A percentile compares a stretch with the other conserved stretches of the same genome.
Conservation (phyloP, 1,140 invertebrate species). For the Tetragonula clypearis region DNA sequence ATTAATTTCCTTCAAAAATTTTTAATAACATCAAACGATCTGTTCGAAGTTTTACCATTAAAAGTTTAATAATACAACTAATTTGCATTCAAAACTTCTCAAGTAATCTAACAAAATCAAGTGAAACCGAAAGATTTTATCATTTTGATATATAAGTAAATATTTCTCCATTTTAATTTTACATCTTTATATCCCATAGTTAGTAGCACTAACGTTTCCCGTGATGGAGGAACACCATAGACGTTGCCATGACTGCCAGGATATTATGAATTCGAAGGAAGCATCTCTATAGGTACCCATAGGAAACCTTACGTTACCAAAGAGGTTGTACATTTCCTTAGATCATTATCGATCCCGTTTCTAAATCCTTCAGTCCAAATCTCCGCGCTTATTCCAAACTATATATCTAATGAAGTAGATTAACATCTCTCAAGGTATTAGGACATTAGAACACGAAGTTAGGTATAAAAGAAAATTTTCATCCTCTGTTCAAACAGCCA, state of each 20-base stretch:
- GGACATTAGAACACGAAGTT: not conserved
- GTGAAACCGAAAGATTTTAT: too few relatives aligned
- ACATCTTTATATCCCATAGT: too few relatives aligned
- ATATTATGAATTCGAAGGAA: slow-evolving; percentile 32
- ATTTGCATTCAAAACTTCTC: too few relatives aligned
- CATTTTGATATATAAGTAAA: too few relatives aligned
- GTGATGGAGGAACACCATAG: slow-evolving; percentile 54
- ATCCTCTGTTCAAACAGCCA: not conserved
- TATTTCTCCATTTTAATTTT: too few relatives aligned
- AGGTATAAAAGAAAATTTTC: slow-evolving; percentile 5
- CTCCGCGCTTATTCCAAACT: not conserved
- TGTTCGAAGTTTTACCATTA: not conserved
- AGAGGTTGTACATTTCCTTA: too few relatives aligned
- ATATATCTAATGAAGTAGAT: slow-evolving; percentile 36
- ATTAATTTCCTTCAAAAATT: not conserved
- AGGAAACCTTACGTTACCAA: not conserved
- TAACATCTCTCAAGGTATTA: slow-evolving; percentile 32
- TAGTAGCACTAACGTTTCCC: too few relatives aligned
- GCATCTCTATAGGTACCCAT: not conserved
- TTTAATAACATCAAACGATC: not conserved
- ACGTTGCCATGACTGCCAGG: slow-evolving; percentile 38
- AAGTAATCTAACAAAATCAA: too few relatives aligned
- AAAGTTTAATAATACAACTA: not conserved
- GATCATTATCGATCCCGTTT: too few relatives aligned
- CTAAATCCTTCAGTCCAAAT: not conserved